Evolutionary conservation across 1,140 invertebrate genomes (phyloP).

Genomic region (Ceratosolen fusciceps): DNA sequence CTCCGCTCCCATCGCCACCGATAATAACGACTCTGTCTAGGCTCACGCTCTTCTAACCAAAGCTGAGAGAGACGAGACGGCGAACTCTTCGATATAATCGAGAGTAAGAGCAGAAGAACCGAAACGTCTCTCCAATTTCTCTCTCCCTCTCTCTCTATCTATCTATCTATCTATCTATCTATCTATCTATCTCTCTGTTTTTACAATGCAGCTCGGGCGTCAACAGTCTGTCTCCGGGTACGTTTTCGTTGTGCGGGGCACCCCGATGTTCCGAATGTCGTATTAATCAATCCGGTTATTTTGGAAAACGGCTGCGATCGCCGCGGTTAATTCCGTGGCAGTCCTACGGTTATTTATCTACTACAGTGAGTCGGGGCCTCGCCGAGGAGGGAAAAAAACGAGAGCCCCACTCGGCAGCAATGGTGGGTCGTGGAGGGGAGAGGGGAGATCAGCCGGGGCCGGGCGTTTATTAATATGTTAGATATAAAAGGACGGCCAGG

Average conservation of each 20-base stretch:
- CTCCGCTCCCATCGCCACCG: neutral
- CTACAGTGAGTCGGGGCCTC: neutral
- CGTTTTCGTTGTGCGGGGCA: neutral
- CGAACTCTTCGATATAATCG: too few relatives aligned
- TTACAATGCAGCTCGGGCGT: neutral
- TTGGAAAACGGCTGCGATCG: slow-evolving; percentile 25
- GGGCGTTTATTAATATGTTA: slow-evolving; percentile 9
- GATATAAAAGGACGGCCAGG: neutral
- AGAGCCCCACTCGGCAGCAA: neutral
- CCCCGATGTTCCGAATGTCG: slow-evolving; percentile 7
- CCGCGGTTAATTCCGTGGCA: slow-evolving; percentile 37
- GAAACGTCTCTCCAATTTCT: too few relatives aligned
- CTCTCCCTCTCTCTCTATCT: too few relatives aligned
- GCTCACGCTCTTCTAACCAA: too few relatives aligned
- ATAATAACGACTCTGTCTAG: too few relatives aligned
- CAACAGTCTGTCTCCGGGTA: too few relatives aligned
- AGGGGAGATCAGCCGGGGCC: neutral
- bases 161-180: too few relatives aligned
- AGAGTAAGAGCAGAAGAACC: too few relatives aligned
- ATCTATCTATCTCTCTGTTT: neutral
- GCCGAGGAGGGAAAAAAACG: neutral
- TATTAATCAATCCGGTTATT: slow-evolving; percentile 49
- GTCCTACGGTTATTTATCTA: slow-evolving; percentile 51
- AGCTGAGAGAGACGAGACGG: too few relatives aligned
- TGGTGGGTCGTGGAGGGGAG: too few relatives aligned